Evolutionary conservation across 2,888 invertebrate genomes (phyloP), one percentile per base, ranked within the genome.

Genomic region (Stomorhina lunata): DNA sequence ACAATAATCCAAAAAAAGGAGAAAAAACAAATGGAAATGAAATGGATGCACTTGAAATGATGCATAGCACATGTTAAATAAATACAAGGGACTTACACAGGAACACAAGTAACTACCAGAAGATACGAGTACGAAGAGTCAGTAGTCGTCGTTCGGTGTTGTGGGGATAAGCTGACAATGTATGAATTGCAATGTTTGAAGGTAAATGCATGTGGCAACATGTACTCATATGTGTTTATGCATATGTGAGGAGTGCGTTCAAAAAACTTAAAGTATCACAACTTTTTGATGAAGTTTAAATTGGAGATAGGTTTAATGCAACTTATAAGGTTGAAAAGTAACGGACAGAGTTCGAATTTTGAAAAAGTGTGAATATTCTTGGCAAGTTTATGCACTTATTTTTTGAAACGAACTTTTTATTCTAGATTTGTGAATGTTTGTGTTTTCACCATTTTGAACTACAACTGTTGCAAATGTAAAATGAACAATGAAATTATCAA

Each of bases 1-100:
- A 27, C 34, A 63, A 12, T 20, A 53, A 25, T 12, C n/a, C 1
- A 25, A 50, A 22, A 48, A 4, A 22, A 48, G 2, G 25, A 50
- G 43, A 59, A 45, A 6, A 71, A 59, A 37, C 55, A 66, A 37
- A 40, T 32, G 5, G 40, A 29, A 59, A 55, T 34, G 65, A 9
- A 37, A 65, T 68, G 65, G 59, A 71, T 71, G 71, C 77, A 72
- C 81, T 81, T 77, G 76, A 73, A 72, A 77, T 72, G 77, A 77
- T 81, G 81, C 71, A 72, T 72, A 73, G 72, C 75, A 80, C 75
- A 69, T 71, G 75, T 65, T 80, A 76, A 72, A 79, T 72, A 65
- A 53, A 27, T 61, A 71, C 48, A 59, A 66, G 40, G 29, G 59
- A 76, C 45, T 59, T 66, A 20, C 34, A 66, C 32, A 34, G 22